Base-by-base conservation (phyloP, 2,797 vertebrate genomes). In the Cheirogaleus major region DNA sequence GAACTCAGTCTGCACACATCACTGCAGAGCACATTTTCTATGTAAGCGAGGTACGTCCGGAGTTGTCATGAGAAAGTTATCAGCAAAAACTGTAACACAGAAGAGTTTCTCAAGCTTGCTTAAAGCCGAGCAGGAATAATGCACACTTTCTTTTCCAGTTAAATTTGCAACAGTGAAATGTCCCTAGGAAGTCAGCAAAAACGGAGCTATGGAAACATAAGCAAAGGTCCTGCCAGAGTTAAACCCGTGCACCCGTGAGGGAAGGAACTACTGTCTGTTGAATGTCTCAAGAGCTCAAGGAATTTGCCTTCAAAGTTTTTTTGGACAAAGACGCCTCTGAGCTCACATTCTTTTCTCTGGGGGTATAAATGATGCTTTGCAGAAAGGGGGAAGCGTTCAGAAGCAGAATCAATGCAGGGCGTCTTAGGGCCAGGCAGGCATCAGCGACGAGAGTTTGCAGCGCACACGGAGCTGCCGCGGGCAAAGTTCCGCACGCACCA, bases 251-350 rank as follows among this genome's bases (percentile, higher is more conserved):
- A 79, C 95, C 95, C 91, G 41, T 3, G 80, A 90, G 1, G 15
- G 11, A 93, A 92, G 95, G 82, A 41, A 81, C 32, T 75, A 63
- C 41, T 95, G 30, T 38, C 69, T 59, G 43, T 4, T 61, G 82
- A 84, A 14, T 67, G 78, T 69, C 85, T 83, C 82, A 4, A 94
- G 96, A 76, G 95, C 61, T 65, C 76, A 95, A 96, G 96, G 50
- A 97, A 97, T 96, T 70, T 67, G 78, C 72, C 83, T 95, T 96
- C 90, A 63, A 72, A 95, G 93, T 92, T 92, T 65, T 93, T 93
- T 89, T 15, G 7, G 94, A 96, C 61, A 96, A 97, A 98, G 97
- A 91, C 15, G 30, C 23, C 73, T 97, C 96, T 96, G 97, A 97
- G 70, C 59, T 91, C 94, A 61, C 82, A 95, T 93, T 97, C 72